Base-by-base conservation (phyloP, 2,797 vertebrate genomes). In the Spea hammondii region DNA sequence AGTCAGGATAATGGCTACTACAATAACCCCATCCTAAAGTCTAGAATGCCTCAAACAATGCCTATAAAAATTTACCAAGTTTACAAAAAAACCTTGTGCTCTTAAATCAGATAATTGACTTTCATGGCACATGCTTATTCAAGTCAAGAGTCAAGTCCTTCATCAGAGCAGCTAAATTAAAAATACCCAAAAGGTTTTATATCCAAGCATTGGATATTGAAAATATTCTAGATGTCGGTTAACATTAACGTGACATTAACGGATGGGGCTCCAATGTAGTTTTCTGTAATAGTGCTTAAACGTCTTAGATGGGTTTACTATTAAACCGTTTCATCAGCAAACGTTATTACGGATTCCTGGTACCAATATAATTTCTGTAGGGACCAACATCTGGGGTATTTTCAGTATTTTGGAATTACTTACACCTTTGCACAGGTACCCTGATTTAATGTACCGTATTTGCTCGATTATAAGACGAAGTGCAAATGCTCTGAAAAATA, bases 131-230 rank as follows among this genome's bases (percentile, higher is more conserved):
- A 62, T 62, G n/a, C 59, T 62, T 17, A 14, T 62, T 62, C 59
- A 62, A 62, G 59, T 62, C 59, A 62, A 62, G 59, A 62, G 59
- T 62, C 59, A 62, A 62, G 59, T 62, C n/a, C 59, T 62, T 62
- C 59, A 62, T 62, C 59, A 62, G 59, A 62, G 59, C 59, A 17
- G 59, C 59, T 32, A 62, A 62, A 62, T 62, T 62, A 62, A 17
- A 62, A 62, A 62, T 62, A 17, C 59, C 59, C 59, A 62, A 14
- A 62, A 62, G 59, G 59, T 62, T 62, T 62, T 62, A 10, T 62
- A 62, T 62, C n/a, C 14, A 17, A 62, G 9, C 59, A 62, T 17
- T 62, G 59, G n/a, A 62, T 62, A 62, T 62, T 62, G 59, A 62
- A 62, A 17, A 32, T 62, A 62, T 62, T 62, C 59, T 62, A 62